Evolutionary conservation across 2,888 invertebrate species (phyloP), one percentile per base, ranked within the genome.

Genomic region (Nomada fucata): DNA sequence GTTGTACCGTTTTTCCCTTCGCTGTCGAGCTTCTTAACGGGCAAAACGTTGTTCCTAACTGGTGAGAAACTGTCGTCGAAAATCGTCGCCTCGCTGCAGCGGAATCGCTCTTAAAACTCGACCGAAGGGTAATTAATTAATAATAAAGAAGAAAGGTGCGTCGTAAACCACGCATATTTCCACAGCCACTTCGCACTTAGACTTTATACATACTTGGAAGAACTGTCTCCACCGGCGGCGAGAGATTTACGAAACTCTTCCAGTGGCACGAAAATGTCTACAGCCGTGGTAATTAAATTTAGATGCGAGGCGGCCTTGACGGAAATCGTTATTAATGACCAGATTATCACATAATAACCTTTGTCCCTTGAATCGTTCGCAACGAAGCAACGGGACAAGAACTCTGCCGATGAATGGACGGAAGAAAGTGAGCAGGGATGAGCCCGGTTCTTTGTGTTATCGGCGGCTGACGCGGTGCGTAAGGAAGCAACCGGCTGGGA

Each of bases 391-490:
- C 79, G 67, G 80, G 65, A 69, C 74, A 80, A 84, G 76, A 64
- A 84, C 61, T 60, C 53, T 42, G 63, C 13, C 67, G 74, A 78
- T 73, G 78, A 78, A 84, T 73, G 68, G 69, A 50, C 7, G 1
- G n/a, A 18, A 20, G n/a, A 59, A 42, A 44, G 44, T 29, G 44
- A 61, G 20, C 36, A 36, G 29, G 50, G 61, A 71, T 59, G 73
- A 61, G 63, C 68, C 42, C 29, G 65, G 57, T 81, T 57, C 78
- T 77, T 81, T 86, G 83, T 82, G 74, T 86, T 85, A 86, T 86
- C 80, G 71, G 64, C 79, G 65, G 29, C 65, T 76, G 77, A 78
- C 84, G 69, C 81, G 71, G 59, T 86, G 86, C 87, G 87, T 86
- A 85, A 86, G 81, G 64, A 79, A 79, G 81, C 65, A 59, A 60